Evolutionary conservation across 2,888 invertebrate genomes (phyloP), one percentile per base, ranked within the genome.

Genomic region (Metopia argyrocephala): DNA sequence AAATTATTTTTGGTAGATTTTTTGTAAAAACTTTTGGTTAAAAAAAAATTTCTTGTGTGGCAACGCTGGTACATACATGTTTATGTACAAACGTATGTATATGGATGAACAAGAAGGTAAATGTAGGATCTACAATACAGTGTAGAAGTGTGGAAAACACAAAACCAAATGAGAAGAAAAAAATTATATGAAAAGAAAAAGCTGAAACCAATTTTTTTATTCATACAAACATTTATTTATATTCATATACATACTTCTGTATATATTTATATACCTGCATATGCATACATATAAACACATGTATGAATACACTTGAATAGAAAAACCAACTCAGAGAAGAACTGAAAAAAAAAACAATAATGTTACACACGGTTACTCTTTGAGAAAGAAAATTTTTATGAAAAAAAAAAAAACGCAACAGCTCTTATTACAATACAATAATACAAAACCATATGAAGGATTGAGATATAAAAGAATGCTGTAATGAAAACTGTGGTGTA

Each of bases 311-410:
- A 38, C 15, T 9, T 6, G 38, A 38, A 38, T 38, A 2, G 9
- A 48, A 45, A 38, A 18, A 38, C 38, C 12, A 66, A 57, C 25
- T 69, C n/a, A 38, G 50, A 68, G 57, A 76, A 68, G 71, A 79
- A 76, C 62, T 76, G n/a, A n/a, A n/a, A n/a, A n/a, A n/a, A n/a
- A n/a, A n/a, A 66, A 62, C 61, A 66, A 68, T 71, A 80, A 64
- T 68, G 66, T 57, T 80, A 80, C 71, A 80, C 76, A 76, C 62
- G 62, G 71, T 78, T 78, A 71, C 65, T 61, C 65, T 61, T 59
- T 54, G 46, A 71, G 59, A 78, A 78, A 71, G 59, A 59, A 76
- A 70, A 78, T 28, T 50, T 59, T 46, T 20, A 45, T 15, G 15
- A 9, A 52, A 66, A 38, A 15, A 38, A 45, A 5, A 23, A n/a